Conservation (phyloP, 2,797 vertebrate genomes). For the Percopsis omiscomaycus region DNA sequence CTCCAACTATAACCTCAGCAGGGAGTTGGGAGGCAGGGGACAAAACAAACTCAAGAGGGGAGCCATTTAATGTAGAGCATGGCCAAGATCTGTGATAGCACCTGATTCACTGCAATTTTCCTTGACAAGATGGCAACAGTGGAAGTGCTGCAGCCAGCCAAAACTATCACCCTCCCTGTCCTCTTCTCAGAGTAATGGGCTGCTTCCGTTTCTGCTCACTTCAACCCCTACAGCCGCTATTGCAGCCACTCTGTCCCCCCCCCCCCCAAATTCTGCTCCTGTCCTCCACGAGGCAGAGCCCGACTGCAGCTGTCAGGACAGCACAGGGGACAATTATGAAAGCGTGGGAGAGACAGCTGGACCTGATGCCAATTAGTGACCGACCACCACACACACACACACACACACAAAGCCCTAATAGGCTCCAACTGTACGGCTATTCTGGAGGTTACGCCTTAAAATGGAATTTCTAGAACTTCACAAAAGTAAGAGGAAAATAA, state of each 20-base stretch:
- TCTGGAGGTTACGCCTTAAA: neutral
- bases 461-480: neutral
- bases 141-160: constrained; percentile 33
- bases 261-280: constrained; percentile 20
- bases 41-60: too few species aligned
- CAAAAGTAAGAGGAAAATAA: constrained; percentile 30
- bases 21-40: too few species aligned
- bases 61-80: too few species aligned
- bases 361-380: constrained; percentile 60
- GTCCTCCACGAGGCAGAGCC: constrained; percentile 35
- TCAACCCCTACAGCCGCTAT: constrained; percentile 46
- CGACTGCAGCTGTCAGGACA: constrained; percentile 62
- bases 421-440: constrained; percentile 4
- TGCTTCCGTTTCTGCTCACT: constrained; percentile 19
- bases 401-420: constrained; percentile 24
- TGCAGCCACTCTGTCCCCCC: constrained; percentile 4
- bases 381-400: constrained; percentile 10
- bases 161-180: constrained; percentile 18
- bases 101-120: constrained; percentile 17
- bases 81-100: constrained; percentile 7
- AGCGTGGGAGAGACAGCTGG: constrained; percentile 65
- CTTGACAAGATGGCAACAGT: constrained; percentile 31
- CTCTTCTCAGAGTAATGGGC: constrained; percentile 36
- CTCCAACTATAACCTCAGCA: too few species aligned
- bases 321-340: constrained; percentile 61